Base-by-base conservation (phyloP, 1,140 invertebrate species). In the Drosophila arizonae region DNA sequence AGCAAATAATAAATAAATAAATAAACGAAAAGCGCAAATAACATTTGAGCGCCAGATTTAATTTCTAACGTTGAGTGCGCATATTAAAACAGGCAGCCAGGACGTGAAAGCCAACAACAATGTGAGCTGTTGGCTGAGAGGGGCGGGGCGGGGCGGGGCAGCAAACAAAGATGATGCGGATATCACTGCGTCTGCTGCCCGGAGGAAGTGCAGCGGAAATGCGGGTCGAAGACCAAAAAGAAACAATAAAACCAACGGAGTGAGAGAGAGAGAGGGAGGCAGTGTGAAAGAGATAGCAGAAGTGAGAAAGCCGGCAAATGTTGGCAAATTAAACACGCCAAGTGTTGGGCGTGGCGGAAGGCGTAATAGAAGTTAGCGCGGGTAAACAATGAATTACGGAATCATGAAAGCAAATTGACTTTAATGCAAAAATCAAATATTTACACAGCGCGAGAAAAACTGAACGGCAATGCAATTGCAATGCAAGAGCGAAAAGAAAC, bases 391-490 rank as follows among this genome's bases (percentile, higher is more conserved):
- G 85, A 89, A 89, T 89, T 89, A 89, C 85, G 86, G 85, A 89
- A 89, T 89, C 85, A 89, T 89, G 85, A 89, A 89, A 89, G 85
- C 85, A 89, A 89, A 89, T 89, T 89, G 85, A 89, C 85, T 89
- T 89, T 89, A 89, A 89, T 89, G 85, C 85, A 89, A 79, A 89
- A 89, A 89, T 89, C 85, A 89, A 89, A 89, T 89, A 89, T 89
- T 89, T 89, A 89, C 85, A 72, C 85, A 76, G 85, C 62, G 79
- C 80, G 73, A 67, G 79, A 78, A 68, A 68, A 72, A 63, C 64
- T 54, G 46, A 39, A 66, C 36, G 52, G 76, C 76, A 88, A 79
- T 63, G 73, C 73, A 72, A 79, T 76, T 87, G 84, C 67, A 88
- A 57, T 79, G 74, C 78, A 50, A 72, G 60, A 73, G 48, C 48